These are phyloP conservation scores for Semnornis frantzii DNA, from an alignment of 2,113 vertebrate genomes.

Conservation along the genomic window DNA sequence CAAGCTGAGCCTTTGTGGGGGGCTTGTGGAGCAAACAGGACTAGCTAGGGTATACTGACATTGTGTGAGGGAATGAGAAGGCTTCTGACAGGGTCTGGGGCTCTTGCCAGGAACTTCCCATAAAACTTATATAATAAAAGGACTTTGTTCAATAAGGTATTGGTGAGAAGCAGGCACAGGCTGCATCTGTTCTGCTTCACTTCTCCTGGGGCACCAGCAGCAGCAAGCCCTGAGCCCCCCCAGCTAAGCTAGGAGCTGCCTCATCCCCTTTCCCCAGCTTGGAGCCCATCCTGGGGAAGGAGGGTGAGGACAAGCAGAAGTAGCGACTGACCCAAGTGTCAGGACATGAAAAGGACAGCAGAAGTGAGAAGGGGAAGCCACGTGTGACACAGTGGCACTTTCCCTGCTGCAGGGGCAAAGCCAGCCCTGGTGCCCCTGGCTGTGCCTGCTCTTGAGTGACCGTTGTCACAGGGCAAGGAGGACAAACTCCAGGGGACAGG, in stretches of 20 bases:
- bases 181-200: not conserved
- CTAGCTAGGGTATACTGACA: not conserved
- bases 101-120: not conserved
- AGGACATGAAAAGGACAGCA: not conserved
- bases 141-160: slow-evolving; percentile 50
- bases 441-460: fast-evolving
- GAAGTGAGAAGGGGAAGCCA: slow-evolving; percentile 33
- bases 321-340: not conserved
- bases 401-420: not conserved
- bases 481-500: not conserved
- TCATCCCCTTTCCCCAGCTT: not conserved
- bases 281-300: not conserved
- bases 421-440: not conserved
- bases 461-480: fast-evolving
- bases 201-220: not conserved
- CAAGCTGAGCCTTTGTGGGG: fast-evolving
- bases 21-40: not conserved
- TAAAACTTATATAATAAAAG: not conserved
- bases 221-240: not conserved
- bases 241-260: not conserved
- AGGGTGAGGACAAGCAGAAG: not conserved
- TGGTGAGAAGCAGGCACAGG: not conserved
- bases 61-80: not conserved
- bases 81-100: not conserved
- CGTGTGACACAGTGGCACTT: not conserved